These are phyloP conservation scores for Cydia pomonella DNA, from an alignment of 1,140 invertebrate genomes.

Conservation along the genomic window DNA sequence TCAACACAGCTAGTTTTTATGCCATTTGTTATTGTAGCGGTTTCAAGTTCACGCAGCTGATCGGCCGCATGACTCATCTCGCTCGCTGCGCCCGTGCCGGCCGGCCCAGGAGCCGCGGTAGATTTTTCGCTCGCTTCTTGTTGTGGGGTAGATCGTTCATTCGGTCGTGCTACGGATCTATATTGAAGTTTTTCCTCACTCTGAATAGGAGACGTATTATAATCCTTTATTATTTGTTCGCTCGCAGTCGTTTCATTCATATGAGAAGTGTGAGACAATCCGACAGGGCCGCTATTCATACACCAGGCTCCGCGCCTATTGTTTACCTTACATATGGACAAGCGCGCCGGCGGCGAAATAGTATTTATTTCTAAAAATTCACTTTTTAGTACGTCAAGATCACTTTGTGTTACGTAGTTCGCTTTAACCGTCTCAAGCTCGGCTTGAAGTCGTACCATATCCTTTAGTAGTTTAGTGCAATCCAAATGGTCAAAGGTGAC, in stretches of 20 bases:
- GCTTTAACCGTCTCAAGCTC: too few relatives aligned
- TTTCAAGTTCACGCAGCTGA: background rate
- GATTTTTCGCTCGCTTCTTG: background rate
- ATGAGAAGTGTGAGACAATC: background rate
- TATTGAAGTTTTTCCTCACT: background rate
- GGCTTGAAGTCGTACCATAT: too few relatives aligned
- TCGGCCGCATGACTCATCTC: slow-evolving; percentile 3
- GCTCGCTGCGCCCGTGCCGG: background rate
- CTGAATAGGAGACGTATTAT: background rate
- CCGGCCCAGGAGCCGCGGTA: background rate
- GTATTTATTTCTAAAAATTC: too few relatives aligned
- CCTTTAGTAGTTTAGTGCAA: too few relatives aligned
- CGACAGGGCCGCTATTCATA: slow-evolving; percentile 15
- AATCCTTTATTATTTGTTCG: background rate
- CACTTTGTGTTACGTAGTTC: too few relatives aligned
- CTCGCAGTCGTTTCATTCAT: background rate
- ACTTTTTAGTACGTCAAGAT: too few relatives aligned
- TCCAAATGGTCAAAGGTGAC: too few relatives aligned
- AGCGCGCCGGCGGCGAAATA: too few relatives aligned
- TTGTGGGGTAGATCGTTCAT: background rate
- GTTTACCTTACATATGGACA: too few relatives aligned
- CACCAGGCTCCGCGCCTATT: slow-evolving; percentile 16
- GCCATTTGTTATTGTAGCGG: background rate
- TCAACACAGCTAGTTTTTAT: background rate
- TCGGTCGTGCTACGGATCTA: background rate